Base-by-base conservation (phyloP, 2,888 invertebrate species). In the Hymenopus coronatus region DNA sequence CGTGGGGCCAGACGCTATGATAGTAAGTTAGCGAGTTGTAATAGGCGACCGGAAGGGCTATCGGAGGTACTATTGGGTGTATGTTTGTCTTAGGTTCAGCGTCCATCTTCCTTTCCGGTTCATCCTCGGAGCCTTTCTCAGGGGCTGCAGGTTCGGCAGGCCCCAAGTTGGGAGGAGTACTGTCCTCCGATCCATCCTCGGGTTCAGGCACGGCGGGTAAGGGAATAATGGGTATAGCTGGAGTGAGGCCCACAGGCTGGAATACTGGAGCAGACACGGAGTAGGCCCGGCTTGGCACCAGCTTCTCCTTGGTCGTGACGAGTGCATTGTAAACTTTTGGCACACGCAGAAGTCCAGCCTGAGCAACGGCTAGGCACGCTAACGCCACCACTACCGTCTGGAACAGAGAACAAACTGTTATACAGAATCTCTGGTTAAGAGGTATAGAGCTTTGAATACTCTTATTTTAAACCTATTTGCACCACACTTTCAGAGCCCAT, bases 271-370 rank as follows among this genome's bases (percentile, higher is more conserved):
- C 90, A 7, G 92, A 91, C 40, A 92, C 95, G 0, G 97, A 96
- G 92, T 95, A 96, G 0, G 97, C 96, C 90, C 96, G 95, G 91
- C 97, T 97, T 0, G 97, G 96, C 88, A 96, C 95, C 88, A 97
- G 93, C 92, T 96, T 96, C 92, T 97, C 96, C 92, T 96, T 96
- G 8, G 96, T 96, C 4, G 96, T 96, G 92, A 97, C 96, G 89
- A 97, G 94, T 0, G 97, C 97, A 92, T 97, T 97, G 94, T 97
- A 97, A 70, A 97, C 96, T 92, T 96, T 96, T 0, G 97, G 97
- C 1, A 96, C 94, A 90, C 96, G 95, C 46, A 95, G 94, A 0
- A 95, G 94, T 6, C 94, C 94, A 33, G 93, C 93, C 84, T 92
- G 91, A 30, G 92, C 91, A 25, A 28, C 87, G 7, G 28, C 82